These are phyloP conservation scores for Mirza zaza DNA, from an alignment of 2,113 vertebrate genomes.

Conservation along the genomic window DNA sequence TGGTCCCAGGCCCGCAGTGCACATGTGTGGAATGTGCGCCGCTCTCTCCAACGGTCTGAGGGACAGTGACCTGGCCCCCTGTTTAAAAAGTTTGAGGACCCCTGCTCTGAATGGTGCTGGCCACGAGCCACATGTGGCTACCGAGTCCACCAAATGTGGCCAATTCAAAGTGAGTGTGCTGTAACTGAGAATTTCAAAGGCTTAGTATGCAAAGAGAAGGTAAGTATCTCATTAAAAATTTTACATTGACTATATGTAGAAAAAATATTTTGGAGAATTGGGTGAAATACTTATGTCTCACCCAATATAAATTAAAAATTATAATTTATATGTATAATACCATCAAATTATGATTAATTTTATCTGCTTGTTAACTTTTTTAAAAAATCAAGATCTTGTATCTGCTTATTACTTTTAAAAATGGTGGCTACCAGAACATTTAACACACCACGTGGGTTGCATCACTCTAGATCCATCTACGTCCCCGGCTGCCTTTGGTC, in stretches of 20 bases:
- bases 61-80: too few species aligned
- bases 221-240: not conserved
- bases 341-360: not conserved
- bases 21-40: too few species aligned
- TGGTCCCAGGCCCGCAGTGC: too few species aligned
- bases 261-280: not conserved
- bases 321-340: not conserved
- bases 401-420: not conserved
- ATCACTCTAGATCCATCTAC: not conserved
- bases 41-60: too few species aligned
- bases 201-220: not conserved
- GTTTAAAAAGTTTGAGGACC: too few species aligned
- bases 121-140: not conserved
- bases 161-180: fast-evolving
- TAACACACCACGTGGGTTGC: not conserved
- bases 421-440: not conserved
- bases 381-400: too few species aligned
- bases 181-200: not conserved
- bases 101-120: not conserved
- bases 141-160: not conserved
- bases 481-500: not conserved
- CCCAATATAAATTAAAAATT: not conserved
- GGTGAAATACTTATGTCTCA: not conserved
- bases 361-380: not conserved
- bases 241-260: not conserved